phyloP scores from a whole-genome alignment of 2,113 vertebrate genomes.

The Oceanodroma tethys region DNA sequence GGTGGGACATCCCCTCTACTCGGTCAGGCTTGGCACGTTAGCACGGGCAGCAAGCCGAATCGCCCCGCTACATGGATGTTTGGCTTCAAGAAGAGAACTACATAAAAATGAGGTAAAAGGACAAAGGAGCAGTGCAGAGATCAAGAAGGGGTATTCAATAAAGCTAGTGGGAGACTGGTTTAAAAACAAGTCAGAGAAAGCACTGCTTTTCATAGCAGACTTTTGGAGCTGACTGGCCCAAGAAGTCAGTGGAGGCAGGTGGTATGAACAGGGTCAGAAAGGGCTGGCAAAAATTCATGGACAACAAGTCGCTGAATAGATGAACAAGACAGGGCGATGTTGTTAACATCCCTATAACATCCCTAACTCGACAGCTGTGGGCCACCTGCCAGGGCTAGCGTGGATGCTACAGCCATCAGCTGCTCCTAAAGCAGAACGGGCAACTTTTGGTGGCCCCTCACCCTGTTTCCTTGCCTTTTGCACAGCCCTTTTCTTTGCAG shows the following conservation, averaged over 20 bases:
- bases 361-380: neutral
- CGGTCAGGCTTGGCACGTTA: neutral
- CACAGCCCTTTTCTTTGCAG: neutral
- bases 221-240: neutral
- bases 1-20: neutral
- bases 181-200: neutral
- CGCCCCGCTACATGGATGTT: fast-evolving
- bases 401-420: fast-evolving
- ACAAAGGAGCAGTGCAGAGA: neutral
- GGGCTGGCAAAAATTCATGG: neutral
- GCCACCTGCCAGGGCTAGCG: neutral
- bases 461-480: neutral
- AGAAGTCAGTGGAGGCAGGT: neutral
- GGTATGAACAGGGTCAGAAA: neutral
- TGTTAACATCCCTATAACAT: neutral
- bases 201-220: neutral
- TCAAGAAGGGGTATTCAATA: neutral
- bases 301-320: neutral
- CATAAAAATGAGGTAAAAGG: neutral
- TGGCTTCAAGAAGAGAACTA: neutral
- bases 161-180: neutral
- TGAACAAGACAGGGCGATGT: neutral
- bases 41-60: neutral
- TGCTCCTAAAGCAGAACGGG: neutral
- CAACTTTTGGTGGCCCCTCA: neutral